phyloP scores from a whole-genome alignment of 1,140 invertebrate genomes.

The Atta texana region DNA sequence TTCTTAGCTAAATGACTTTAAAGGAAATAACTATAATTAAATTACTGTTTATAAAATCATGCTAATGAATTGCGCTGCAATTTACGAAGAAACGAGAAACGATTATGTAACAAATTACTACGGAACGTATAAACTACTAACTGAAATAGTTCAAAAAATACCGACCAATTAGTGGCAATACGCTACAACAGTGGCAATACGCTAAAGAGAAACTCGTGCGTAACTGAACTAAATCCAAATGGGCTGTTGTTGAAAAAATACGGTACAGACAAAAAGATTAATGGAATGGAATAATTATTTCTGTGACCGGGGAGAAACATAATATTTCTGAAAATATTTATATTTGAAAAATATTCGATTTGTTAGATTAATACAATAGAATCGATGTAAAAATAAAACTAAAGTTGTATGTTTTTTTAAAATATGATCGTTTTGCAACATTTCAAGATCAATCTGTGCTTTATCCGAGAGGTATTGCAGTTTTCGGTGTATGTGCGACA shows the following conservation, averaged over 20 bases:
- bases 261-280: background rate
- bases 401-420: background rate
- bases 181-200: constrained; percentile 18
- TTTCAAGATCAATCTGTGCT: background rate
- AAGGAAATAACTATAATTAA: background rate
- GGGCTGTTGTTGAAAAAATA: constrained; percentile 14
- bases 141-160: constrained; percentile 18
- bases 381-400: background rate
- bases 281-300: background rate
- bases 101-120: constrained; percentile 48
- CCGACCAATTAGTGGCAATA: constrained; percentile 31
- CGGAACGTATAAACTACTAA: constrained; percentile 30
- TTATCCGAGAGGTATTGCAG: constrained; percentile 49
- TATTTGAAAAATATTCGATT: background rate
- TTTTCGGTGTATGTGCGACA: background rate
- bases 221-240: constrained; percentile 20
- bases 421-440: background rate
- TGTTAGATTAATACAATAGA: background rate
- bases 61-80: constrained; percentile 17
- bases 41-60: constrained; percentile 6
- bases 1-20: constrained; percentile 8
- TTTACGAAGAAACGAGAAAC: constrained; percentile 35
- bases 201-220: constrained; percentile 31
- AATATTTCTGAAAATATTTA: background rate
- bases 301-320: background rate